phyloP scores from a whole-genome alignment of 2,113 vertebrate species.

The Petrocephalus microphthalmus region DNA sequence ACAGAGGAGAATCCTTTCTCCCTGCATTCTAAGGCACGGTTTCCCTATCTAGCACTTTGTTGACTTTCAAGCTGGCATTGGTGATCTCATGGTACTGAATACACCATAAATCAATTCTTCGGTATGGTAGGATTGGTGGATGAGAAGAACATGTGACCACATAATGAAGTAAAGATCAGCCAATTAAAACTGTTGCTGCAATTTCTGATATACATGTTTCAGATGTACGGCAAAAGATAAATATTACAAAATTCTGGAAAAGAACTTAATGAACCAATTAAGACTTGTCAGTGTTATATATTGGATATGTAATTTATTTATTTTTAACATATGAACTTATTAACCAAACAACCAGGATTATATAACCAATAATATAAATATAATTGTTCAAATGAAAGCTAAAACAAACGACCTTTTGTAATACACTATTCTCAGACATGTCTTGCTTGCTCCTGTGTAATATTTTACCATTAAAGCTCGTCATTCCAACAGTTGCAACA shows the following conservation, averaged over 20 bases:
- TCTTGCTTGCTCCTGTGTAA: background rate
- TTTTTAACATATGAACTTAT: background rate
- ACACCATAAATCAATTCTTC: background rate
- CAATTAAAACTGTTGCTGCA: background rate
- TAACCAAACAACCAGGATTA: background rate
- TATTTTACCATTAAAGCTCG: background rate
- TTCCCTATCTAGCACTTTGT: background rate
- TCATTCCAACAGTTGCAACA: background rate
- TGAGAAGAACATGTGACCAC: background rate
- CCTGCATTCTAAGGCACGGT: background rate
- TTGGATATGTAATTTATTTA: background rate
- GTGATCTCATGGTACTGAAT: background rate
- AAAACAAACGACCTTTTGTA: background rate
- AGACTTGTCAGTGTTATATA: background rate
- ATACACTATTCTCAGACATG: background rate
- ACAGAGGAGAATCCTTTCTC: background rate
- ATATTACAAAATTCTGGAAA: background rate
- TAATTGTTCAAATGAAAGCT: background rate
- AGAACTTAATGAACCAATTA: background rate
- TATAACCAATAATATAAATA: background rate
- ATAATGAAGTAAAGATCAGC: background rate
- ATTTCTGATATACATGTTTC: background rate
- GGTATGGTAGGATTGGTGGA: background rate
- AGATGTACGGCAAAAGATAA: background rate
- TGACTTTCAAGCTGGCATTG: background rate